Evolutionary conservation across 1,140 invertebrate species (phyloP).

Genomic region (Nylanderia fulva): DNA sequence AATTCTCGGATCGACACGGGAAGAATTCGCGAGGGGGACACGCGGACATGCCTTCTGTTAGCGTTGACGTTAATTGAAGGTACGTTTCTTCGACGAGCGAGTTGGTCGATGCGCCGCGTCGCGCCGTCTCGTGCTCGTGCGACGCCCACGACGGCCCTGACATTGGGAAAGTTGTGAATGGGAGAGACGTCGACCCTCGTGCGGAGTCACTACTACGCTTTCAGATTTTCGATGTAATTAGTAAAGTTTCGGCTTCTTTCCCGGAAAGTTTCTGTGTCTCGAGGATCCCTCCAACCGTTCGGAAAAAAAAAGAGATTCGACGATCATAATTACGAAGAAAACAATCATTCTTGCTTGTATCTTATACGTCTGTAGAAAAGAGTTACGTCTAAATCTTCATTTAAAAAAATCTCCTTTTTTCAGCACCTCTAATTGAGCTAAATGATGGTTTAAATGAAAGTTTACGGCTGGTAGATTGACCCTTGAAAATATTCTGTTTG

Average conservation of each 20-base stretch:
- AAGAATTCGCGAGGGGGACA: neutral
- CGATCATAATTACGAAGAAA: neutral
- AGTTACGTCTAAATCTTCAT: too few species aligned
- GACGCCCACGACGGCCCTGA: slow-evolving; percentile 60
- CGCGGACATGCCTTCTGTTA: slow-evolving; percentile 14
- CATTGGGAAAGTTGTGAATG: slow-evolving; percentile 61
- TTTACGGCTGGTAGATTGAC: too few species aligned
- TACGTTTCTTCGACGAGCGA: slow-evolving; percentile 35
- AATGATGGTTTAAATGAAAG: too few species aligned
- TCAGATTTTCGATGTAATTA: slow-evolving; percentile 46
- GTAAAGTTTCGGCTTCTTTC: slow-evolving; percentile 7
- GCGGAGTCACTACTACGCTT: slow-evolving; percentile 1
- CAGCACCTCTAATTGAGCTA: too few species aligned
- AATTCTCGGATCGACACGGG: neutral
- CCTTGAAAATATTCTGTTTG: too few species aligned
- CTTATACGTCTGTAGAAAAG: neutral
- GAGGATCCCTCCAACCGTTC: neutral
- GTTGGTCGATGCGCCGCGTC: slow-evolving; percentile 57
- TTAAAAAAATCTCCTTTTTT: too few species aligned
- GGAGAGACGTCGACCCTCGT: slow-evolving; percentile 41
- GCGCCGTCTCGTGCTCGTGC: slow-evolving; percentile 59
- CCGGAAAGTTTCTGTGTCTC: too few species aligned
- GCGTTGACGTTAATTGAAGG: slow-evolving; percentile 47
- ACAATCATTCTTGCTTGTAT: neutral
- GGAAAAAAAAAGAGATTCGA: neutral